Base-by-base conservation (phyloP, 2,113 vertebrate genomes). In the Aviceda subcristata region DNA sequence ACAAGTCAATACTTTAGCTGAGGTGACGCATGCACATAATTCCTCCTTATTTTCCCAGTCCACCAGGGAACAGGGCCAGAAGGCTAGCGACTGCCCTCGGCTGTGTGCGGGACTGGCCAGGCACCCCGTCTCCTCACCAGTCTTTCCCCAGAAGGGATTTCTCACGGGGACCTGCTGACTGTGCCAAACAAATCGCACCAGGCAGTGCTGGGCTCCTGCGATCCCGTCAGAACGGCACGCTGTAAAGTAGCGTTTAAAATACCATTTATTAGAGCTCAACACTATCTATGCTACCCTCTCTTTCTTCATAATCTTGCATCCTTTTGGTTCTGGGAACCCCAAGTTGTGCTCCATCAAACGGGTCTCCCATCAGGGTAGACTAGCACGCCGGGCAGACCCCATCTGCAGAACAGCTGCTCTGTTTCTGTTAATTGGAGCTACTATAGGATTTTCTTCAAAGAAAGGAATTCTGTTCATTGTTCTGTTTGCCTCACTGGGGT, bases 21-120 rank as follows among this genome's bases (percentile, higher is more conserved):
- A 45, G 41, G 26, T 32, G 59, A 51, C 23, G 26, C 3, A 2
- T 43, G 59, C 53, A 53, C 9, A 24, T 43, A 34, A 51, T 46
- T 75, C 53, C 27, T 74, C 51, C 18, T 50, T 6, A 17, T 73
- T 64, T 50, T n/a, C 86, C 86, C 36, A 32, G 0, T 10, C 51
- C 17, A 12, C 17, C 36, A 15, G 32, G 50, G 43, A 36, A 32
- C 5, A 13, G 41, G 76, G 50, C 39, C 12, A 34, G 56, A 45
- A 29, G 73, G 53, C 10, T 23, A 10, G 43, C 2, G 23, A 9
- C 32, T n/a, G 43, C 53, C 45, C 43, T 50, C 1, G 1, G 50
- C 41, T 1, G 0, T 0, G 5, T 46, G 57, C 1, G 10, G 57
- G 38, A 34, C 34, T 3, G 0, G 39, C 18, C 1, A 1, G 55